Base-by-base conservation (phyloP, 1,140 invertebrate genomes). In the Phocides pigmalion region DNA sequence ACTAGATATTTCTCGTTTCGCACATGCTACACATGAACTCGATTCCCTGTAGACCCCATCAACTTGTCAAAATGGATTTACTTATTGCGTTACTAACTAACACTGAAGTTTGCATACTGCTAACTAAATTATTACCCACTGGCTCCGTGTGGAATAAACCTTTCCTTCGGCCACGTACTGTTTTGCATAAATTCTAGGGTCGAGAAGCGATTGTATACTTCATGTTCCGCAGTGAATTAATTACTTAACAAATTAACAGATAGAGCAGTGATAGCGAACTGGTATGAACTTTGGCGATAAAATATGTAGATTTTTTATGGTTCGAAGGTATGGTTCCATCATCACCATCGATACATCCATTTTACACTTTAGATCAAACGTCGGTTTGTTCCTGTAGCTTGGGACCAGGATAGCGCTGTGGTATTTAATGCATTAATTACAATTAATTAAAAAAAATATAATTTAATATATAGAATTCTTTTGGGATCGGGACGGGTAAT, bases 31-130 rank as follows among this genome's bases (percentile, higher is more conserved):
- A 56, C 12, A 56, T 19, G 41, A 56, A 42, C 53, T 56, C 37
- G n/a, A 44, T 37, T 56, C 53, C 22, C 53, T 4, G 37, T 28
- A 44, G 53, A 56, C 20, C 54, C 41, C 41, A 58, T 58, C 54
- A 58, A 58, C 54, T 44, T 32, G 54, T 44, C 54, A 58, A 58
- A 58, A 58, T 58, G 41, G 54, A 58, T 58, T 58, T 58, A 44
- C 54, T 46, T 46, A 58, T 58, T 58, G 41, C 54, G 54, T 58
- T 58, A 58, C 20, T 44, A 58, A 58, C 54, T 58, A 44, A 28
- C 39, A 41, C 54, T 44, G 25, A 58, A 58, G 54, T 58, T 58
- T 58, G 42, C 54, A 58, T 22, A 58, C 54, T 53, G 17, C 50
- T 58, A 58, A 58, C 54, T 58, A 46, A 58, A 58, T 58, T 58